phyloP scores from a whole-genome alignment of 2,797 vertebrate species.

The Myotis planiceps region DNA sequence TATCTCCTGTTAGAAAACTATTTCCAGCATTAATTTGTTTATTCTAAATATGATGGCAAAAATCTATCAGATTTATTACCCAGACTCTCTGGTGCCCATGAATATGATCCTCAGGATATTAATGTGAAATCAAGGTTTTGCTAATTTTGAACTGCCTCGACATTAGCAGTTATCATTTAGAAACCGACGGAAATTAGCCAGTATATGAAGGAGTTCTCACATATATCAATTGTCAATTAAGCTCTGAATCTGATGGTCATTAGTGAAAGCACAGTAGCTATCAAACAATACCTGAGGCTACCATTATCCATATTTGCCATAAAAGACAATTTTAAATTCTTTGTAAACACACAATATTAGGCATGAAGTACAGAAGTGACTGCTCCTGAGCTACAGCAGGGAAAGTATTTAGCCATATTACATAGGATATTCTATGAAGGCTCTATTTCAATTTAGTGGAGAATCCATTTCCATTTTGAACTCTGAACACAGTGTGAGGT shows the following conservation, averaged over 20 bases:
- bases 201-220: constrained; percentile 38
- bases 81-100: constrained; percentile 59
- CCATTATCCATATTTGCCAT: background rate
- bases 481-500: background rate
- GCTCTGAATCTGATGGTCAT: background rate
- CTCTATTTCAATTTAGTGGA: background rate
- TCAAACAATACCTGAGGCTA: background rate
- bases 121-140: constrained; percentile 63
- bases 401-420: background rate
- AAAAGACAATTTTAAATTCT: background rate
- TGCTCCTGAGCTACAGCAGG: background rate
- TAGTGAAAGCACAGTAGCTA: background rate
- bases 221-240: constrained; percentile 19
- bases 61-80: constrained; percentile 56
- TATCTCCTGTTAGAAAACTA: constrained; percentile 61
- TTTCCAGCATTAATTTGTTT: constrained; percentile 65
- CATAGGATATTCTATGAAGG: background rate
- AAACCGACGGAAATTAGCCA: constrained; percentile 42
- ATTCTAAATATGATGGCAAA: constrained; percentile 59
- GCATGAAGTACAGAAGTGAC: background rate
- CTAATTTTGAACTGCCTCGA: constrained; percentile 67
- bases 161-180: constrained; percentile 62
- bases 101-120: constrained; percentile 50
- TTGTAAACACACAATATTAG: background rate
- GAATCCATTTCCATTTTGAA: background rate